phyloP scores from a whole-genome alignment of 1,140 invertebrate species.

The Micrasema minimum region DNA sequence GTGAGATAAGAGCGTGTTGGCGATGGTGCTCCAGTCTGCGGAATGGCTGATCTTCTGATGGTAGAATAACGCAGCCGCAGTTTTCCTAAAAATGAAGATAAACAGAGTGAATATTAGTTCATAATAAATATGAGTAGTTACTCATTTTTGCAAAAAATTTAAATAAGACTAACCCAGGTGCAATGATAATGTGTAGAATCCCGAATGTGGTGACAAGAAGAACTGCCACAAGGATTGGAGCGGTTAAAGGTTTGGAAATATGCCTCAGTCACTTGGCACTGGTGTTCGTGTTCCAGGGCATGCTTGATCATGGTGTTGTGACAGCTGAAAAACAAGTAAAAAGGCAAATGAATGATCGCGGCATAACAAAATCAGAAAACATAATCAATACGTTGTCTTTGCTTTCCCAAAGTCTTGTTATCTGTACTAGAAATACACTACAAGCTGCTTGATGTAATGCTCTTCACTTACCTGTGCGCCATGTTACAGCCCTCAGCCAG shows the following conservation, averaged over 20 bases:
- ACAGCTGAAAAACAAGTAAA: slow-evolving; percentile 66
- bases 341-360: no score
- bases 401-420: no score
- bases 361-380: no score
- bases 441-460: no score
- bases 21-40: slow-evolving; percentile 89
- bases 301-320: slow-evolving; percentile 86
- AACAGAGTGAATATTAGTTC: no score
- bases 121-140: background rate
- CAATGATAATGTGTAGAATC: slow-evolving; percentile 91
- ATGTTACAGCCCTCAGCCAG: slow-evolving; percentile 74
- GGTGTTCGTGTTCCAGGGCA: slow-evolving; percentile 86
- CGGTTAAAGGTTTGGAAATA: slow-evolving; percentile 75
- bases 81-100: slow-evolving; percentile 72
- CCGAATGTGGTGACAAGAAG: slow-evolving; percentile 79
- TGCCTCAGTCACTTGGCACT: slow-evolving; percentile 84
- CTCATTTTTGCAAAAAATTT: slow-evolving; percentile 13
- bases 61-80: slow-evolving; percentile 85
- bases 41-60: slow-evolving; percentile 84
- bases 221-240: slow-evolving; percentile 73
- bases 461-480: slow-evolving; percentile 69
- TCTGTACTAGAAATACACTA: no score
- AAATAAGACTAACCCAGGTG: slow-evolving; percentile 71
- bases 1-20: slow-evolving; percentile 76
- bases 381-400: no score